Evolutionary conservation across 1,140 invertebrate species (phyloP), one percentile per base, ranked within the genome.

Genomic region (Achatina immaculata): DNA sequence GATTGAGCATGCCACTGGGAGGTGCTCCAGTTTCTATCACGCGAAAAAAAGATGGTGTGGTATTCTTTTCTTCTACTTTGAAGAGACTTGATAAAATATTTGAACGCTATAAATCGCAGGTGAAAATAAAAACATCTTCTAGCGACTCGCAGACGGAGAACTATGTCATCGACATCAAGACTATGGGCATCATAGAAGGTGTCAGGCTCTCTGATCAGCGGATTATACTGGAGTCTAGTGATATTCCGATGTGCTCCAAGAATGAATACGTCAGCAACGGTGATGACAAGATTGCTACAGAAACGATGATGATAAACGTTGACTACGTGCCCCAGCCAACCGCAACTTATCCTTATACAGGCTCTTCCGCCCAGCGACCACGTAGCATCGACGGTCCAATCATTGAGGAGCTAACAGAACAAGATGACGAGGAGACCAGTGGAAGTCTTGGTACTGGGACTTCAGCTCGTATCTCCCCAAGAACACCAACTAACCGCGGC

Each of bases 1-100:
- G 74, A 24, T 62, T 84, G 75, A 81, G 51, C 43, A 78, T 84
- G 81, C 83, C 83, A 9, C 3, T 40, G 9, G 68, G 68, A 9
- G 38, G 68, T 34, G 36, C 68, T 24, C 68, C 38, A 36, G 68
- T 19, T 9, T 40, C 9, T 9, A 36, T 69, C n/a, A 36, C 36
- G 9, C 4, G 36, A 40, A 69, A 69, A 24, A 69, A 69, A 69
- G 68, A 40, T 36, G 11, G 24, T 19, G 7, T 9, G 36, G 36
- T 69, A 6, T 40, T 69, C 24, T 69, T 69, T 36, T 7, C 28
- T 34, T 36, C 36, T 19, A 40, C 36, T 16, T 11, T 69, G 9
- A 69, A 69, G 36, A 34, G 36, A 9, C 11, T 69, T 16, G 38
- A 69, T 6, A 40, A 34, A 19, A 34, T 69, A 34, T 69, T 69